Base-by-base conservation (phyloP, 1,140 invertebrate genomes). In the Nomia melanderi region DNA sequence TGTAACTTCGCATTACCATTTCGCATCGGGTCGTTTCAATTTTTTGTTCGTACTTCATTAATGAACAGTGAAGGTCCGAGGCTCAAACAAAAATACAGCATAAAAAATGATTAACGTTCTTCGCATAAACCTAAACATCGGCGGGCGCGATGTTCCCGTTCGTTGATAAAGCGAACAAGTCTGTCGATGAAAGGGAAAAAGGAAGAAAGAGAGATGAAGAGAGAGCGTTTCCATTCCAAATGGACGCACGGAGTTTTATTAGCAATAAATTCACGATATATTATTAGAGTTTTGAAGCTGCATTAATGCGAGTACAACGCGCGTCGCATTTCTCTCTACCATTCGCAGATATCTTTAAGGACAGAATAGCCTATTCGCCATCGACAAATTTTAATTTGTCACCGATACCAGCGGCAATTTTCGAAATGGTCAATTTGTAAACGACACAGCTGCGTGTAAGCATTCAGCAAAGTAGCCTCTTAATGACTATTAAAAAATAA, bases 301-400 rank as follows among this genome's bases (percentile, higher is more conserved):
- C 54, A 14, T 54, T 47, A 47, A 71, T 71, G 39, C 67, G n/a
- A 12, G 36, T 17, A 44, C 56, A 12, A 69, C n/a, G 29, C 66
- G 29, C 33, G 66, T 57, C 47, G 27, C 54, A 20, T 60, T 71
- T 60, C 54, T 23, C 54, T 33, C 8, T n/a, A 2, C 54, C 8
- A 7, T 44, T n/a, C n/a, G n/a, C n/a, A n/a, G 56, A 71, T 71
- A 44, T 71, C 54, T 71, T 71, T 60, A 60, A 33, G 56, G 8
- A 7, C 36, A 6, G 14, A 36, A n/a, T 5, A n/a, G n/a, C n/a
- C n/a, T n/a, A n/a, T n/a, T n/a, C n/a, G 7, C 67, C 27, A 60
- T 60, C 67, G 54, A 33, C 36, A 71, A 71, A 71, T 69, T 69
- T 69, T 29, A 53, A 33, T 56, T 57, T 39, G n/a, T 29, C 66